Conservation (phyloP, 2,113 vertebrate genomes). For the Ptyas mucosa region DNA sequence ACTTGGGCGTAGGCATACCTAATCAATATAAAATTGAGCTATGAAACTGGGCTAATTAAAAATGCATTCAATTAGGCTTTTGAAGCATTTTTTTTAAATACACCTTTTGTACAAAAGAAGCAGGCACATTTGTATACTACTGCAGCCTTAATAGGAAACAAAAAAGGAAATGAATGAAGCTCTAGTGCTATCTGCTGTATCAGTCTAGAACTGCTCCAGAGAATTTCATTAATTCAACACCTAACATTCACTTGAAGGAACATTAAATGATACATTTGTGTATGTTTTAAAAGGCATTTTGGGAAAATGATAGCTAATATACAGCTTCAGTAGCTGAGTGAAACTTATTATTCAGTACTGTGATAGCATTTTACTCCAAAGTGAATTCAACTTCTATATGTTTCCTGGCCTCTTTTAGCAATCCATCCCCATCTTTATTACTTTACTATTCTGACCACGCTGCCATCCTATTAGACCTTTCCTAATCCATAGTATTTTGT, state of each 20-base stretch:
- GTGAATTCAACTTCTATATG: neutral
- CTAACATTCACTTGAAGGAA: neutral
- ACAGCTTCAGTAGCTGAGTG: neutral
- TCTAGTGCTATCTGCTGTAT: slow-evolving; percentile 13
- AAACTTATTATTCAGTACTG: neutral
- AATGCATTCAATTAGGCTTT: neutral
- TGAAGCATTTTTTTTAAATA: neutral
- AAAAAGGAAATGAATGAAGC: neutral
- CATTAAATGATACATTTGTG: neutral
- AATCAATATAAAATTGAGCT: neutral
- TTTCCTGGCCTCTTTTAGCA: neutral
- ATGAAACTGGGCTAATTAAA: neutral
- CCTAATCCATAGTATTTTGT: neutral
- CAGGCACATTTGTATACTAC: neutral
- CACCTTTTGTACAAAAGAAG: neutral
- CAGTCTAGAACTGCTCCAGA: neutral
- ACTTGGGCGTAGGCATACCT: neutral
- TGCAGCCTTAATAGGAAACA: neutral
- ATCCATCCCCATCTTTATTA: neutral
- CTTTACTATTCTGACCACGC: neutral
- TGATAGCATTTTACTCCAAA: neutral
- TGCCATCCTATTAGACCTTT: neutral
- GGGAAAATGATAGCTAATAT: neutral
- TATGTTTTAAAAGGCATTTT: neutral
- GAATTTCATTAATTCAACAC: neutral